These are phyloP conservation scores for Neocrepidodera transversa DNA, from an alignment of 2,888 invertebrate genomes.

Conservation along the genomic window DNA sequence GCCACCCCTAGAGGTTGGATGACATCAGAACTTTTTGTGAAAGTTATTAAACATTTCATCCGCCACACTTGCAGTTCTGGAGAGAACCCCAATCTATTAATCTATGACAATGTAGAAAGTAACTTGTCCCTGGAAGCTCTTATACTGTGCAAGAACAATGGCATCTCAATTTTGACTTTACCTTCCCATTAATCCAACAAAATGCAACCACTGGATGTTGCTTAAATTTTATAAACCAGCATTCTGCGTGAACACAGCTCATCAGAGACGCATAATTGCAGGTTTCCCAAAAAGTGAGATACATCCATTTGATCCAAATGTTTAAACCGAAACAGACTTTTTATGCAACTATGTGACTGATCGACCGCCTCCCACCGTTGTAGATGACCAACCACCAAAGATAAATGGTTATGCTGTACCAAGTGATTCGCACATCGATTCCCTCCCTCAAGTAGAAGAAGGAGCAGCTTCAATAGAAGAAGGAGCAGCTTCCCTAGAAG, in stretches of 20 bases:
- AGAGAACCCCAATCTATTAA: background rate
- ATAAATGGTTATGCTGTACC: slow-evolving; percentile 1
- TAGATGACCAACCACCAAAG: background rate
- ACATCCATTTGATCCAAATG: slow-evolving; percentile 1
- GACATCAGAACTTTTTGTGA: slow-evolving; percentile 13
- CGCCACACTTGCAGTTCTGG: background rate
- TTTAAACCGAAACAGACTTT: slow-evolving; percentile 1
- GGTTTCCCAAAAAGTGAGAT: background rate
- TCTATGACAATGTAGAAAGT: background rate
- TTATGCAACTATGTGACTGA: background rate
- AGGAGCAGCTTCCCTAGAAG: too few relatives aligned
- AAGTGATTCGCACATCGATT: background rate
- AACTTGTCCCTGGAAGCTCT: background rate
- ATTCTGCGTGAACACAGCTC: background rate
- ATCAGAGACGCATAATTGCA: background rate
- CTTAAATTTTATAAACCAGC: background rate
- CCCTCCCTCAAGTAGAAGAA: background rate
- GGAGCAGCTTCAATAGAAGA: background rate
- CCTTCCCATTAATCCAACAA: background rate
- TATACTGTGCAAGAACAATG: background rate
- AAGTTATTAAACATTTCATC: slow-evolving; percentile 9
- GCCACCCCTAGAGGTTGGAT: slow-evolving; percentile 15
- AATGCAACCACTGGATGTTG: background rate
- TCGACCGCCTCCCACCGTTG: background rate
- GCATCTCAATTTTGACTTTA: background rate